Percentiles rank a stretch among this genome's conserved stretches.
Evolutionary conservation across 2,113 vertebrate species (phyloP).

Genomic region (Carlito syrichta): DNA sequence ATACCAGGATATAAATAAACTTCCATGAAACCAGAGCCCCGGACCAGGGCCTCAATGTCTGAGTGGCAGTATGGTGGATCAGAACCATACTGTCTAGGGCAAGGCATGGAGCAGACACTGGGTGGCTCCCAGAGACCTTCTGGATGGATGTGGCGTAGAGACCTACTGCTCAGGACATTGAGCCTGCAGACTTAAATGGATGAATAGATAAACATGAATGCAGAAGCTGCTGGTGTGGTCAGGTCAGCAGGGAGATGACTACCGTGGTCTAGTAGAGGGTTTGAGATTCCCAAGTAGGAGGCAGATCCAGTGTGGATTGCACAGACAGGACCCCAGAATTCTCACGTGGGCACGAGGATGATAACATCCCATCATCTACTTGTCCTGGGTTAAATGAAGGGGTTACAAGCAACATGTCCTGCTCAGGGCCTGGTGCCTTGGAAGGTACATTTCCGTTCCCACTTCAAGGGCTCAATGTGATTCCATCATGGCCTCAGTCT

Average conservation of each 20-base stretch:
- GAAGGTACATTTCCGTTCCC: too few relatives aligned
- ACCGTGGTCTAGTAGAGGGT: not conserved
- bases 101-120: fast-evolving
- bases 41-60: fast-evolving
- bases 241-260: not conserved
- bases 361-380: fast-evolving
- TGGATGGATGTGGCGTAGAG: not conserved
- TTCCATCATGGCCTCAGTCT: not conserved
- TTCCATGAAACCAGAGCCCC: not conserved
- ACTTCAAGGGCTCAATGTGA: not conserved
- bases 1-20: not conserved
- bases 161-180: too few relatives aligned
- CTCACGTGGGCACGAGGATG: too few relatives aligned
- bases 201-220: not conserved
- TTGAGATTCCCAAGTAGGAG: fast-evolving
- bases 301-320: too few relatives aligned
- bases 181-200: not conserved
- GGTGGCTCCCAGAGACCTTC: not conserved
- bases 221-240: not conserved
- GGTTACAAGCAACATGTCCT: fast-evolving
- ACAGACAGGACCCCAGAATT: fast-evolving
- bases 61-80: not conserved
- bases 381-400: not conserved
- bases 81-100: too few relatives aligned
- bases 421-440: not conserved